Base-by-base conservation (phyloP, 2,888 invertebrate genomes). In the Apocheima hispidaria region DNA sequence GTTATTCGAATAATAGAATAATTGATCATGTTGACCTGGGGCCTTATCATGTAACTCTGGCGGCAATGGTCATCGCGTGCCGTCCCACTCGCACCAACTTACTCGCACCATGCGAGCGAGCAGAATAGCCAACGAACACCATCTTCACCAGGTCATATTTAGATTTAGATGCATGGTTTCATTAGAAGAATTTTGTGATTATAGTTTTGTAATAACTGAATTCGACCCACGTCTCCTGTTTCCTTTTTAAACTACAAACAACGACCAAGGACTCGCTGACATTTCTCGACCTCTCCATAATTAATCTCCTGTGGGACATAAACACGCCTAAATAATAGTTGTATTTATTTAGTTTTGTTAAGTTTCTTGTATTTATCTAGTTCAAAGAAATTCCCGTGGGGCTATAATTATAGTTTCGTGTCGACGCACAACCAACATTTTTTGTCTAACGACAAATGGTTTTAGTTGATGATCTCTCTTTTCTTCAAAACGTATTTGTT, bases 251-350 rank as follows among this genome's bases (percentile, higher is more conserved):
- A 46, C 46, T 26, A 28, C 41, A 35, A 35, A 48, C 38, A 36
- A 50, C 23, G 23, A 33, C 30, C 23, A 35, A 40, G 30, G 36
- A 40, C 23, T 16, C 28, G 20, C 26, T 26, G n/a, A 50, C 49
- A 35, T 57, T 49, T 30, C 36, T 44, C n/a, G 30, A 16, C 5
- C 30, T 43, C 43, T 28, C 46, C 30, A 46, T 46, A 46, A 46
- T 46, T 46, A 46, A 46, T 46, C 46, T 46, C 46, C 46, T 30
- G 30, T 20, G 46, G 46, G 46, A 46, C 46, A 46, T 33, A 46
- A 6, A 30, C 46, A 46, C 10, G 6, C 30, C 46, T 18, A 46
- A 44, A 44, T 44, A 10, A 28, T 16, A 44, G 28, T 28, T 26
- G n/a, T 44, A 44, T 16, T 28, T 18, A 12, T 30, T 18, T 44